Conservation (phyloP, 1,140 invertebrate genomes). For the Teleopsis dalmanni region DNA sequence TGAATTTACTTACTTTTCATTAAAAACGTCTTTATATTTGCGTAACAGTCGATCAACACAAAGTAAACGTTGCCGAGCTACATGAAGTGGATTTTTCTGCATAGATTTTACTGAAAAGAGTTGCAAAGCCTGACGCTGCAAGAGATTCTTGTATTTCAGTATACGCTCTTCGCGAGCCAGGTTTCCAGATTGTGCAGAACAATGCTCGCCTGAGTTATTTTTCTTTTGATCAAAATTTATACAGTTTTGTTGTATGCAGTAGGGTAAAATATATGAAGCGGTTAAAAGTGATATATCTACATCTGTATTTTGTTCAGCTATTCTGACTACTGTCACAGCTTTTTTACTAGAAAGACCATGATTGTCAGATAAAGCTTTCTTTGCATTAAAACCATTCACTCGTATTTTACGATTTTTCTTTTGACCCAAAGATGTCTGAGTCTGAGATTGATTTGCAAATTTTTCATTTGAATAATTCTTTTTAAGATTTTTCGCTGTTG, state of each 20-base stretch:
- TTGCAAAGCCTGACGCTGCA: conserved; percentile 35
- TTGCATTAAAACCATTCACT: background rate
- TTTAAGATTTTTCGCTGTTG: background rate
- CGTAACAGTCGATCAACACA: conserved; percentile 29
- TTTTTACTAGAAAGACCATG: too few species aligned
- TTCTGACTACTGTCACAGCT: conserved; percentile 10
- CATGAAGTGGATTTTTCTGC: conserved; percentile 25
- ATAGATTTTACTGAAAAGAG: conserved; percentile 26
- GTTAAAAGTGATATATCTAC: conserved; percentile 8
- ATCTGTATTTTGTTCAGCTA: conserved; percentile 6
- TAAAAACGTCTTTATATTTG: conserved; percentile 29
- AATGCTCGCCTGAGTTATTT: conserved; percentile 1
- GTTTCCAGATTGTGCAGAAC: conserved; percentile 2
- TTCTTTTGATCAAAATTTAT: background rate
- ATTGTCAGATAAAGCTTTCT: too few species aligned
- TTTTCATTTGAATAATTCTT: background rate
- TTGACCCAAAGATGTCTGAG: background rate
- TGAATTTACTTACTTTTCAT: conserved; percentile 24
- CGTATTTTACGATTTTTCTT: background rate
- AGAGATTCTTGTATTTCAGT: conserved; percentile 22
- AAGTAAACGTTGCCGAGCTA: conserved; percentile 26
- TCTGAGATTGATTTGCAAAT: background rate
- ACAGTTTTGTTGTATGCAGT: conserved; percentile 35
- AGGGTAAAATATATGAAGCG: conserved; percentile 20
- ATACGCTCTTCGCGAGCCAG: conserved; percentile 32